Evolutionary conservation across 2,797 vertebrate species (phyloP), one percentile per base, ranked within the genome.

Genomic region (Merluccius polli): DNA sequence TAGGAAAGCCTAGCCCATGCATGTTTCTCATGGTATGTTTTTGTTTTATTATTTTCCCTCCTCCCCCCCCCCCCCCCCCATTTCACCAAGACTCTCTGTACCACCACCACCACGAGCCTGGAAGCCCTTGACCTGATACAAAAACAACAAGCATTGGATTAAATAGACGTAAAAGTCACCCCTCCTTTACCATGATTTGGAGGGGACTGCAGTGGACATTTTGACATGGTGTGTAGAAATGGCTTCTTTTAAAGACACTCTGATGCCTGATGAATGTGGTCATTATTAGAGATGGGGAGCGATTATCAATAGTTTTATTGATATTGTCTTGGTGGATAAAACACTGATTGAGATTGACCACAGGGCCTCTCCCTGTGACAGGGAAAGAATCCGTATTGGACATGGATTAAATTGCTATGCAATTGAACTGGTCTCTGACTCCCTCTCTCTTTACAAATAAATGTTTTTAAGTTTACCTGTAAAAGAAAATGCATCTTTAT

Each of bases 371-470:
- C 88, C 90, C 89, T 93, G 90, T 91, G 92, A 87, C 88, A 89
- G 89, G 91, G 91, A 92, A 90, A 92, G 91, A 89, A 90, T 92
- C 91, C 89, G 92, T 90, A 92, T 92, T 89, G 89, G 93, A 93
- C 93, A 92, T 92, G 91, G 92, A 94, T 93, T 94, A 94, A 95
- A 94, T 94, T 94, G 94, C 93, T 95, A 94, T 95, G 93, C 94
- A 94, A 94, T 94, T 94, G 93, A 94, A 93, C 91, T 93, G 89
- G 91, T 93, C 93, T 94, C 93, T 91, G 93, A 92, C 92, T 94
- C 90, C 90, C 91, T 92, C 90, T 78, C 75, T 93, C 90, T 93
- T 91, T 91, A 87, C 88, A 86, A 89, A 92, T 91, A 87, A 90
- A 88, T 92, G 89, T 93, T 91, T 91, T 89, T 91, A 91, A 92